phyloP scores from a whole-genome alignment of 2,888 invertebrate genomes.

The Ophion obscuratus region DNA sequence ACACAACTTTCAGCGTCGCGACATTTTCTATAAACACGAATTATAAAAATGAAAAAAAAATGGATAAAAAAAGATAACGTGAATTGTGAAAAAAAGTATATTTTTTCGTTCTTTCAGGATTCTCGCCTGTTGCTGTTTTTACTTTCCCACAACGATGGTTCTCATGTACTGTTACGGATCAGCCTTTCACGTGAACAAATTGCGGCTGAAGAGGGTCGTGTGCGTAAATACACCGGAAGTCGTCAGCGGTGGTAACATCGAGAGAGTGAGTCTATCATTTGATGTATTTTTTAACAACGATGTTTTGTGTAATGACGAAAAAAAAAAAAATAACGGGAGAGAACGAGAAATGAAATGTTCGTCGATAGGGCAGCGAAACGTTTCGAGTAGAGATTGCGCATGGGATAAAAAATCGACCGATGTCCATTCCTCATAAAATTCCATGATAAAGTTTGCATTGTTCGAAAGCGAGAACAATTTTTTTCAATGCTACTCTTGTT shows the following conservation, averaged over 20 bases:
- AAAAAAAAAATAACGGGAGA: too few species aligned
- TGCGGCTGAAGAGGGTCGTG: conserved; percentile 87
- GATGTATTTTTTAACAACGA: background rate
- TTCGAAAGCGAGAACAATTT: too few species aligned
- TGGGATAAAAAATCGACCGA: background rate
- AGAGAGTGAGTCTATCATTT: conserved; percentile 84
- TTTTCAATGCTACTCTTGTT: too few species aligned
- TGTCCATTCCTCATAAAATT: background rate
- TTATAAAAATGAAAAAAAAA: background rate
- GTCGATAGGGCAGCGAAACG: too few species aligned
- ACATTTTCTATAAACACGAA: conserved; percentile 19
- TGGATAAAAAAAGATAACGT: background rate
- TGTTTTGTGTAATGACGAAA: background rate
- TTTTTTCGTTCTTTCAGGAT: conserved; percentile 85
- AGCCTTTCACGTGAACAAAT: conserved; percentile 94
- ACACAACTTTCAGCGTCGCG: conserved; percentile 5
- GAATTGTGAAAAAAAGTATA: background rate
- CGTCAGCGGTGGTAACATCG: conserved; percentile 84
- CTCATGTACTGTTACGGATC: conserved; percentile 96
- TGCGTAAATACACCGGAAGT: conserved; percentile 85
- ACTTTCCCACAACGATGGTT: conserved; percentile 96
- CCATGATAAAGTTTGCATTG: too few species aligned
- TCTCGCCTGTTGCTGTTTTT: conserved; percentile 93
- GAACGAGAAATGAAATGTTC: too few species aligned
- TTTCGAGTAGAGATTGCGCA: background rate